Percentiles rank a stretch among this genome's conserved stretches.
phyloP scores from a whole-genome alignment of 2,888 invertebrate species.

The Linnaemya tessellans region DNA sequence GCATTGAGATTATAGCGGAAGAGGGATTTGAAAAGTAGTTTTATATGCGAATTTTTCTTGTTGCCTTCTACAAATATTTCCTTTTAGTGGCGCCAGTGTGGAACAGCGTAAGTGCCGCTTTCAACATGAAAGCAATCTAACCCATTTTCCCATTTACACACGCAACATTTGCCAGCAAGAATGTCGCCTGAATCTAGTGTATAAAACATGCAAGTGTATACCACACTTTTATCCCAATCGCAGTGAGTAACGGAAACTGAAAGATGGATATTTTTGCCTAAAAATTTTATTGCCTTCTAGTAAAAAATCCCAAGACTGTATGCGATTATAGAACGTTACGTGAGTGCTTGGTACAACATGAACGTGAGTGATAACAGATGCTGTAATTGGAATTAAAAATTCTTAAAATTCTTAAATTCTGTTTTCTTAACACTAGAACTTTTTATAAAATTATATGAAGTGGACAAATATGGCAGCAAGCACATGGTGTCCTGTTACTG shows the following conservation, averaged over 20 bases:
- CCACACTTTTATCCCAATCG: constrained; percentile 83
- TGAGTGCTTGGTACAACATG: constrained; percentile 77
- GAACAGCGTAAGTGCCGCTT: constrained; percentile 81
- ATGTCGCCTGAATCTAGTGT: constrained; percentile 81
- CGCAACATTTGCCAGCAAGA: constrained; percentile 81
- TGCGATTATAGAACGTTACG: constrained; percentile 78
- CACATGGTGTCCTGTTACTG: constrained; percentile 55
- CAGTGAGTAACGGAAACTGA: constrained; percentile 73
- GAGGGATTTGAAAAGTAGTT: constrained; percentile 77
- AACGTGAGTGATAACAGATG: constrained; percentile 73
- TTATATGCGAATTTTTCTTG: neutral
- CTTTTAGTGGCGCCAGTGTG: constrained; percentile 77
- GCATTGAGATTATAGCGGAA: constrained; percentile 79
- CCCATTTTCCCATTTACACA: constrained; percentile 81
- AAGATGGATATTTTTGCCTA: neutral
- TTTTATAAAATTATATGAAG: constrained; percentile 61
- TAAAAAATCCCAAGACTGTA: constrained; percentile 77
- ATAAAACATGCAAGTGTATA: constrained; percentile 81
- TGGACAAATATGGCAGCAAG: constrained; percentile 25
- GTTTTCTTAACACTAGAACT: constrained; percentile 11
- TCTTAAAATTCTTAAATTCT: neutral
- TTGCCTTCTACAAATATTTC: constrained; percentile 1
- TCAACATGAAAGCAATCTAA: constrained; percentile 81
- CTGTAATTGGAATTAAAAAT: neutral
- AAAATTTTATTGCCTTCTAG: constrained; percentile 67